A percentile compares a stretch with the other conserved stretches of the same genome.
phyloP scores from a whole-genome alignment of 2,113 vertebrate genomes.

The Otocyon megalotis region DNA sequence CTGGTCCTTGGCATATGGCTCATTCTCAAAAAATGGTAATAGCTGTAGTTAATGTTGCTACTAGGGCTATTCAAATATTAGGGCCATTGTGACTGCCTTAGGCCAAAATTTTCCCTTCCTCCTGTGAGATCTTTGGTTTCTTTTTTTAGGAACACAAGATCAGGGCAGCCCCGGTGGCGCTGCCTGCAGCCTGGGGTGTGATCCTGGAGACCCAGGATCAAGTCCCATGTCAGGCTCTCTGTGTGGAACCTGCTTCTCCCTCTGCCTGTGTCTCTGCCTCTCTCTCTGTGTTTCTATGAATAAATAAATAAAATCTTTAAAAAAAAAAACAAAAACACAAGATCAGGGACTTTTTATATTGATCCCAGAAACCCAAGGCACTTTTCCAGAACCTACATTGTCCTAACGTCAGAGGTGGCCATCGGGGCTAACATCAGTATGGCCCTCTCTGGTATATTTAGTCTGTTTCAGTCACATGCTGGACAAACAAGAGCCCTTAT shows the following conservation, averaged over 20 bases:
- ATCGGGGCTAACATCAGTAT: fast-evolving
- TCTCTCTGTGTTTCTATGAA: too few species aligned
- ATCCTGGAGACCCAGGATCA: too few species aligned
- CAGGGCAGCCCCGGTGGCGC: too few species aligned
- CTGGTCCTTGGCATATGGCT: neutral
- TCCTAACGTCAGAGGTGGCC: neutral
- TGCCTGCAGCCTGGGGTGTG: too few species aligned
- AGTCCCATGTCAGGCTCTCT: too few species aligned
- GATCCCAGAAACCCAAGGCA: neutral
- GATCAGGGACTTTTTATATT: neutral
- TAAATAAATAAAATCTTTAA: too few species aligned
- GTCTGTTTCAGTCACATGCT: neutral
- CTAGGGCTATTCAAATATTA: neutral
- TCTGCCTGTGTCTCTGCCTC: too few species aligned
- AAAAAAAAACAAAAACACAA: too few species aligned
- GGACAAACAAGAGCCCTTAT: neutral
- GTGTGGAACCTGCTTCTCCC: too few species aligned
- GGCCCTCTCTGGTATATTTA: neutral
- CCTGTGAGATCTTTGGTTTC: neutral
- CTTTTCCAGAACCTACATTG: neutral
- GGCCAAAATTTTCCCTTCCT: neutral
- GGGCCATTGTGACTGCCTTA: neutral
- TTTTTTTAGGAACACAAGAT: neutral
- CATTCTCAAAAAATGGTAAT: neutral
- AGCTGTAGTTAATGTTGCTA: neutral